Conservation (phyloP, 2,797 vertebrate genomes). For the Melanotaenia maccullochi region DNA sequence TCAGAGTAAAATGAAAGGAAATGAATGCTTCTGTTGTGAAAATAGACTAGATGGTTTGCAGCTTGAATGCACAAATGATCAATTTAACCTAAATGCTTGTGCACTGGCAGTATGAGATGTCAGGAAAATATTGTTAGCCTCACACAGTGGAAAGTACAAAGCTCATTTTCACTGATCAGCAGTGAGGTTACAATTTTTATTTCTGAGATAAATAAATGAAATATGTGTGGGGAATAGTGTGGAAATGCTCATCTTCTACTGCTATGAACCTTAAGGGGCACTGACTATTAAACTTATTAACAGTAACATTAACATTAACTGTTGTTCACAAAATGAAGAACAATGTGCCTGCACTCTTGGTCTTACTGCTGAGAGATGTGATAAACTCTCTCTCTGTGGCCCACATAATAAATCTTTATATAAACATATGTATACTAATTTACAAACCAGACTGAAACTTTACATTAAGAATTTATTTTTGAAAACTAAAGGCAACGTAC, state of each 20-base stretch:
- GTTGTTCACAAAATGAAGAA: slow-evolving; percentile 28
- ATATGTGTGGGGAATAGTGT: slow-evolving; percentile 14
- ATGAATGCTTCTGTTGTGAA: slow-evolving; percentile 13
- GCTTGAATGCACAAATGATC: not conserved
- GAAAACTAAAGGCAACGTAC: not conserved
- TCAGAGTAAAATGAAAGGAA: slow-evolving; percentile 5
- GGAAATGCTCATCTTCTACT: slow-evolving; percentile 20
- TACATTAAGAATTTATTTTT: slow-evolving; percentile 9
- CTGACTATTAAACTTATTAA: too few relatives aligned
- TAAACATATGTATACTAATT: slow-evolving; percentile 41
- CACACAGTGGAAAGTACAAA: slow-evolving; percentile 3
- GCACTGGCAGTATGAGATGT: not conserved
- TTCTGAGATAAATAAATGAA: slow-evolving; percentile 20
- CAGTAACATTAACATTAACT: slow-evolving; percentile 35
- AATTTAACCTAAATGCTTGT: slow-evolving; percentile 6
- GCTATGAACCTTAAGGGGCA: not conserved
- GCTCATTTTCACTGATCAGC: slow-evolving; percentile 26
- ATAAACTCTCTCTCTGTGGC: slow-evolving; percentile 50
- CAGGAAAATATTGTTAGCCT: slow-evolving; percentile 12
- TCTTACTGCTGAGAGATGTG: slow-evolving; percentile 18
- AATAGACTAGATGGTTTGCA: slow-evolving; percentile 5
- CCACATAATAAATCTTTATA: slow-evolving; percentile 22
- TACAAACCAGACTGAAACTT: slow-evolving; percentile 10
- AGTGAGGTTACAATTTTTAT: slow-evolving; percentile 26
- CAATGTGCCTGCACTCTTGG: slow-evolving; percentile 29